Percentiles rank a stretch among this genome's conserved stretches.
These are phyloP conservation scores for Genyomyrus donnyi DNA, from an alignment of 2,113 vertebrate species.

Conservation along the genomic window DNA sequence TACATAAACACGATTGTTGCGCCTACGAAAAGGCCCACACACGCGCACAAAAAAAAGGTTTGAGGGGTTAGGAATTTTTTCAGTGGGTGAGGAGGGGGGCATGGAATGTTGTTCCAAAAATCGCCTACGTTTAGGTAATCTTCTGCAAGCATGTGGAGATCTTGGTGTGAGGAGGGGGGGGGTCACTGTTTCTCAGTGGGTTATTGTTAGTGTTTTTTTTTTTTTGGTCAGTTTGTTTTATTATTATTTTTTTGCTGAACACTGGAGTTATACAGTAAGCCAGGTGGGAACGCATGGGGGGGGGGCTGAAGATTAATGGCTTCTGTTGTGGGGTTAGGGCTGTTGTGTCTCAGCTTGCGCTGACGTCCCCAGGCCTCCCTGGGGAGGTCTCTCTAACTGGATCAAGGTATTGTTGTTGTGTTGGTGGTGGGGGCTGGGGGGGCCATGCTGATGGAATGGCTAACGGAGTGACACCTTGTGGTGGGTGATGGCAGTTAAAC, in stretches of 20 bases:
- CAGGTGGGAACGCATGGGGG: neutral
- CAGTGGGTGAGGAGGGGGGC: neutral
- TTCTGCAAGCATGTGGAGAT: neutral
- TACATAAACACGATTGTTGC: neutral
- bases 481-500: slow-evolving; percentile 53
- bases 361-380: neutral
- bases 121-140: neutral
- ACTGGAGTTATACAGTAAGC: neutral
- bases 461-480: slow-evolving; percentile 11
- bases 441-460: neutral
- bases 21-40: neutral
- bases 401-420: slow-evolving; percentile 4
- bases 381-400: neutral
- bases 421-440: neutral
- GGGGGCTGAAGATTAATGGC: neutral
- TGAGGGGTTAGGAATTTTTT: neutral
- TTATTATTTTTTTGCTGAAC: neutral
- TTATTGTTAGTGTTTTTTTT: neutral
- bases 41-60: neutral
- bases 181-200: neutral
- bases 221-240: neutral
- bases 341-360: neutral
- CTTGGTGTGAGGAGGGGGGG: neutral
- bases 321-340: neutral
- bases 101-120: neutral